A percentile compares a stretch with the other conserved stretches of the same genome.
Conservation (phyloP, 2,888 invertebrate genomes). For the Tachina lurida region DNA sequence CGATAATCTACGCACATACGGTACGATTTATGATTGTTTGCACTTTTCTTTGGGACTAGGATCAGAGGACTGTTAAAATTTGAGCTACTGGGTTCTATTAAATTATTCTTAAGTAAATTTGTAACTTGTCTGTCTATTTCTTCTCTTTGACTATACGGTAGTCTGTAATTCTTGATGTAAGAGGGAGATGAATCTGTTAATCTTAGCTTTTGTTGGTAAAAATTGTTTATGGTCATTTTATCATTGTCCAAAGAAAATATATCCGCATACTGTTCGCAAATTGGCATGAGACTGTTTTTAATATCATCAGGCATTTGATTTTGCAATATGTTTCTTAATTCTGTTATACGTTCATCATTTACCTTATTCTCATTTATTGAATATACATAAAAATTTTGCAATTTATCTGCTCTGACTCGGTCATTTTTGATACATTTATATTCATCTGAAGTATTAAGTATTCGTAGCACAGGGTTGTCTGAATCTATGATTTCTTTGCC, state of each 20-base stretch:
- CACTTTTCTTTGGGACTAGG: too few relatives aligned
- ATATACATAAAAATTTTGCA: neutral
- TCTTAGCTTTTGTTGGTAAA: neutral
- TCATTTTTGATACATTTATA: neutral
- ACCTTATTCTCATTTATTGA: too few relatives aligned
- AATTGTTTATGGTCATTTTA: too few relatives aligned
- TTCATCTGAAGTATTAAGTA: neutral
- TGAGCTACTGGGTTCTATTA: conserved; percentile 38
- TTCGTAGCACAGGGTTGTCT: neutral
- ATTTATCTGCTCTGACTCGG: neutral
- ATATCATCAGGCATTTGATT: too few relatives aligned
- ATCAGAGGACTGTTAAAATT: conserved; percentile 14
- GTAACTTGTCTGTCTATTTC: conserved; percentile 33
- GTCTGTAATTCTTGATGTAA: neutral
- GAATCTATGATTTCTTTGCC: neutral
- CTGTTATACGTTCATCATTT: too few relatives aligned
- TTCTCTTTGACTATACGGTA: conserved; percentile 11
- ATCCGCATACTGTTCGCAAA: too few relatives aligned
- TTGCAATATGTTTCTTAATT: too few relatives aligned
- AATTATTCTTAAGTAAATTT: conserved; percentile 33
- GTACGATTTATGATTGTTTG: too few relatives aligned
- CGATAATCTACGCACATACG: too few relatives aligned
- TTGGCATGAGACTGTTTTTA: too few relatives aligned
- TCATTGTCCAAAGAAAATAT: too few relatives aligned
- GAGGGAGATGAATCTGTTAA: neutral